Percentiles rank a stretch among this genome's conserved stretches.
These are phyloP conservation scores for Nephrocerus scutellatus DNA, from an alignment of 2,888 invertebrate species.

Conservation along the genomic window DNA sequence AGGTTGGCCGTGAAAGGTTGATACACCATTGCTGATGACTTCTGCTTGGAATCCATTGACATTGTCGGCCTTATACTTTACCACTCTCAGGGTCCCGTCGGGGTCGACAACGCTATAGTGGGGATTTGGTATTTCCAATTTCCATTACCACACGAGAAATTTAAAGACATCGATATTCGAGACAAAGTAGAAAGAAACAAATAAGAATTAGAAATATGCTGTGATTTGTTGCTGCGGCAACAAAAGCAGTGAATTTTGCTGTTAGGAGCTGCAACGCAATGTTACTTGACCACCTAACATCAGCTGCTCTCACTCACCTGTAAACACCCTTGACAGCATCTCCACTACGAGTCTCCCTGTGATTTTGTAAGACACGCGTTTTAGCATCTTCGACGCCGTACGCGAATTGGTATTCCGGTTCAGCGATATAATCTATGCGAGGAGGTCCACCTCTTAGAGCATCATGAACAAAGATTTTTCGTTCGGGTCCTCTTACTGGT, in stretches of 20 bases:
- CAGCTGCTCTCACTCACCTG: constrained; percentile 43
- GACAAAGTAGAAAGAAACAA: too few species aligned
- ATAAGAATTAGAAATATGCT: too few species aligned
- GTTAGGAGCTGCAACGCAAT: too few species aligned
- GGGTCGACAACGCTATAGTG: constrained; percentile 60
- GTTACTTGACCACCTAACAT: too few species aligned
- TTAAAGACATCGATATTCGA: too few species aligned
- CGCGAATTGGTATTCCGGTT: constrained; percentile 68
- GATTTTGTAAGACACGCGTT: constrained; percentile 65
- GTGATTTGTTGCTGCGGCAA: too few species aligned
- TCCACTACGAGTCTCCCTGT: constrained; percentile 64
- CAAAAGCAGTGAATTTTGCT: too few species aligned
- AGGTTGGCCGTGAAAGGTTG: constrained; percentile 35
- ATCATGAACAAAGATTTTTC: constrained; percentile 38
- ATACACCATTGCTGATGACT: constrained; percentile 42
- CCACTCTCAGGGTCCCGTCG: constrained; percentile 65
- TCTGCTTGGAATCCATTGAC: constrained; percentile 65
- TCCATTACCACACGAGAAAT: too few species aligned
- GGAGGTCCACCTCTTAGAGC: constrained; percentile 46
- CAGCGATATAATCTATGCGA: constrained; percentile 64
- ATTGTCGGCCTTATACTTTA: constrained; percentile 67
- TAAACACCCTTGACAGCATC: constrained; percentile 68
- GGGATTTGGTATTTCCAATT: too few species aligned
- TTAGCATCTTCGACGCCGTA: constrained; percentile 70
- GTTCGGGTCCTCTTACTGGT: constrained; percentile 61